phyloP scores from a whole-genome alignment of 2,888 invertebrate species.

The Oxycera nigricornis region DNA sequence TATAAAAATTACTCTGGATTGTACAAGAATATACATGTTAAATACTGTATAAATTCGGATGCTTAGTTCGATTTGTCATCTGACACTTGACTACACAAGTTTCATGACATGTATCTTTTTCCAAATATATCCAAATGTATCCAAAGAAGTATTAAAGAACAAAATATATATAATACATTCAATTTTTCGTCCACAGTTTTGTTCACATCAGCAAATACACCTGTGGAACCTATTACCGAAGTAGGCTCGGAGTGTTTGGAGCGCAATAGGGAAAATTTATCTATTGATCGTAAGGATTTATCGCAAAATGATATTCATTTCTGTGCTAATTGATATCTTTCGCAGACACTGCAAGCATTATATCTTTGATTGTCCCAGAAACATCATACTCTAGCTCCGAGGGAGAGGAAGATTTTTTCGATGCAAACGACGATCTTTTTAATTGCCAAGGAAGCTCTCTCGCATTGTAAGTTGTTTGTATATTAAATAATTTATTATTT shows the following conservation, averaged over 20 bases:
- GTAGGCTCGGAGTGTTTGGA: constrained; percentile 71
- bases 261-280: constrained; percentile 56
- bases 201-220: too few species aligned
- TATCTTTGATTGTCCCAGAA: constrained; percentile 74
- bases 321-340: constrained; percentile 37
- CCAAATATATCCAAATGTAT: too few species aligned
- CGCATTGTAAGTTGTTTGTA: constrained; percentile 58
- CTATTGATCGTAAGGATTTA: constrained; percentile 51
- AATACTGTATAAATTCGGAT: too few species aligned
- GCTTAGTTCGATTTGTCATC: too few species aligned
- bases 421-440: constrained; percentile 80
- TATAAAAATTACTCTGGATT: too few species aligned
- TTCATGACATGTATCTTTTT: too few species aligned
- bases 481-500: background rate
- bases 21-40: too few species aligned
- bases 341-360: constrained; percentile 56
- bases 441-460: constrained; percentile 62
- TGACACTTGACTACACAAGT: too few species aligned
- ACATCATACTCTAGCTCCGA: constrained; percentile 98
- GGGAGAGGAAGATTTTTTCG: constrained; percentile 93
- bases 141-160: too few species aligned
- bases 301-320: background rate
- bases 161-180: too few species aligned
- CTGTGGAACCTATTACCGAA: constrained; percentile 68
- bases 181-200: too few species aligned